A percentile compares a stretch with the other conserved stretches of the same genome.
These are phyloP conservation scores for Hypsopygia costalis DNA, from an alignment of 2,888 invertebrate genomes.

Conservation along the genomic window DNA sequence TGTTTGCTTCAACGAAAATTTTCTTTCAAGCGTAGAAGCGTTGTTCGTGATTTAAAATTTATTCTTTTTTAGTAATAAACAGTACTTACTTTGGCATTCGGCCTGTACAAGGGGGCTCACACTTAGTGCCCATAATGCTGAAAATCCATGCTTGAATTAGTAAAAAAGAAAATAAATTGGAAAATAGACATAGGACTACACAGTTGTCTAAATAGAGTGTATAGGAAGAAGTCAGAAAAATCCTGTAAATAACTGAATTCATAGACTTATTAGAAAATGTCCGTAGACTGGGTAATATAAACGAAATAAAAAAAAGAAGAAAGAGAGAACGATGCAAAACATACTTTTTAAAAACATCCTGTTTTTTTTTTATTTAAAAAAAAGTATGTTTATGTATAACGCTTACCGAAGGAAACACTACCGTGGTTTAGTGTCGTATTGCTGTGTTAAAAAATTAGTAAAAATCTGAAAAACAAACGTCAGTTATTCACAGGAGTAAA, in stretches of 20 bases:
- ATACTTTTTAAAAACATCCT: constrained; percentile 8
- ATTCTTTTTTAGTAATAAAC: constrained; percentile 25
- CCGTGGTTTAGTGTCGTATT: constrained; percentile 15
- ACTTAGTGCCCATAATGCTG: constrained; percentile 78
- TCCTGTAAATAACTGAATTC: constrained; percentile 72
- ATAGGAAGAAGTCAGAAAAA: constrained; percentile 29
- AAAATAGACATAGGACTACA: constrained; percentile 37
- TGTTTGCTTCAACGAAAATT: constrained; percentile 12
- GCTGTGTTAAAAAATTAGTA: constrained; percentile 18
- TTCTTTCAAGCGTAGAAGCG: constrained; percentile 42
- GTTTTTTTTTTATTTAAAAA: constrained; percentile 3
- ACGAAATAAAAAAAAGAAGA: constrained; percentile 22
- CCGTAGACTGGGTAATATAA: constrained; percentile 53
- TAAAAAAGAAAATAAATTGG: constrained; percentile 55
- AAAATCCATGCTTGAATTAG: constrained; percentile 78
- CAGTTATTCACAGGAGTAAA: constrained; percentile 73
- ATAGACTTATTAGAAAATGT: constrained; percentile 21
- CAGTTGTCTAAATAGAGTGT: no score
- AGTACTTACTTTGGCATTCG: constrained; percentile 79
- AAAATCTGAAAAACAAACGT: constrained; percentile 30
- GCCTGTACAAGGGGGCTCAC: constrained; percentile 75
- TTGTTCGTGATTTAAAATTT: constrained; percentile 24
- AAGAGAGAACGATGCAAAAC: constrained; percentile 10
- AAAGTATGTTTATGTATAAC: constrained; percentile 15
- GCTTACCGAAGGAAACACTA: constrained; percentile 19